Evolutionary conservation across 2,797 vertebrate species (phyloP).

Genomic region (Gastrophryne carolinensis): DNA sequence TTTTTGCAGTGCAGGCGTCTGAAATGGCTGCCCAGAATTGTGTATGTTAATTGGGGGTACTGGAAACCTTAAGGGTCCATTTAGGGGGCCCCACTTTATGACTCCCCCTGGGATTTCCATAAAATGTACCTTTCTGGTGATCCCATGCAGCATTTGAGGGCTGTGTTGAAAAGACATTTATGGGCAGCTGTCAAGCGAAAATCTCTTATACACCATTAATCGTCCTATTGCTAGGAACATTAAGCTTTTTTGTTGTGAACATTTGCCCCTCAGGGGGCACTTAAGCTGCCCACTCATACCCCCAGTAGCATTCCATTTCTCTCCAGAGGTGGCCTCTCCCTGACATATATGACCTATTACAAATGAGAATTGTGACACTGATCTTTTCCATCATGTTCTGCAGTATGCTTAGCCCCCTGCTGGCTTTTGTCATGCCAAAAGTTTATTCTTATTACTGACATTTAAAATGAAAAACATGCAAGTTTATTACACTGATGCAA

Average conservation of each 20-base stretch:
- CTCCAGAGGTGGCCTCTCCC: background rate
- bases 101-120: too few species aligned
- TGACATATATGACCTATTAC: background rate
- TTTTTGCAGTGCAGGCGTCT: too few species aligned
- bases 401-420: background rate
- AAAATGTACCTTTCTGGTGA: too few species aligned
- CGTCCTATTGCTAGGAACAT: slow-evolving; percentile 5
- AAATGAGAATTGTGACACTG: slow-evolving; percentile 16
- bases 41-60: too few species aligned
- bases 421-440: background rate
- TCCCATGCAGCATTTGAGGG: too few species aligned
- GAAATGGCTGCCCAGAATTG: too few species aligned
- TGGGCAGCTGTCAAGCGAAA: slow-evolving; percentile 20
- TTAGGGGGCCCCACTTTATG: too few species aligned
- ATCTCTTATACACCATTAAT: slow-evolving; percentile 15
- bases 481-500: background rate
- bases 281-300: background rate
- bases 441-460: background rate
- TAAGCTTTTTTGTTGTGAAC: slow-evolving; percentile 10
- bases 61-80: too few species aligned
- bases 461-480: slow-evolving; percentile 1
- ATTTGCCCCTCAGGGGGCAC: background rate
- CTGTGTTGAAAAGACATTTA: background rate
- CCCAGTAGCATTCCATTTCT: background rate
- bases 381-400: slow-evolving; percentile 12